Conservation (phyloP, 2,888 invertebrate genomes). For the Cheilosia grossa region DNA sequence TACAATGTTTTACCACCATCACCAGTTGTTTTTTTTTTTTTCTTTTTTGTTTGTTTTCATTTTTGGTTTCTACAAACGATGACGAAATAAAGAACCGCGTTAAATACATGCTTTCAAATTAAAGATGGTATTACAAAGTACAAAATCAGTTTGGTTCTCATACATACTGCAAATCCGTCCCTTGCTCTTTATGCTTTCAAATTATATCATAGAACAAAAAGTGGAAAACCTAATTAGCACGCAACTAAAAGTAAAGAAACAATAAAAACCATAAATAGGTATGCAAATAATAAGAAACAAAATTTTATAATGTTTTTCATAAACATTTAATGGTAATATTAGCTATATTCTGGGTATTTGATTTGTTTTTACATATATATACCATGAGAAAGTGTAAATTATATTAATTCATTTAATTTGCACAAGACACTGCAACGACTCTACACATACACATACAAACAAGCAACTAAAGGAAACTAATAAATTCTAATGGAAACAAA, state of each 20-base stretch:
- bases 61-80: constrained; percentile 28
- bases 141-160: constrained; percentile 44
- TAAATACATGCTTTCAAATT: constrained; percentile 15
- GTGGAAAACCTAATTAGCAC: constrained; percentile 59
- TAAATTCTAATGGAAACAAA: constrained; percentile 72
- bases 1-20: constrained; percentile 56
- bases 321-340: constrained; percentile 64
- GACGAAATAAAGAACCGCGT: constrained; percentile 37
- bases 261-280: constrained; percentile 49
- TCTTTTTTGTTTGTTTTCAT: no score
- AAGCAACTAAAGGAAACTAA: constrained; percentile 75
- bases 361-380: constrained; percentile 47
- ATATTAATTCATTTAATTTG: constrained; percentile 78
- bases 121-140: constrained; percentile 50
- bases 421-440: constrained; percentile 81
- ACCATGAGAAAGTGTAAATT: constrained; percentile 76
- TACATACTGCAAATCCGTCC: constrained; percentile 22
- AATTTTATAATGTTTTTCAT: constrained; percentile 19
- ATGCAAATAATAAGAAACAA: constrained; percentile 57
- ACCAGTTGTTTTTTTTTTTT: constrained; percentile 12
- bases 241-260: constrained; percentile 66
- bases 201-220: constrained; percentile 40
- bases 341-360: constrained; percentile 54
- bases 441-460: constrained; percentile 74
- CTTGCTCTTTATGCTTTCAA: constrained; percentile 27